These are phyloP conservation scores for Lepus townsendii DNA, from an alignment of 2,797 vertebrate genomes.

Conservation along the genomic window DNA sequence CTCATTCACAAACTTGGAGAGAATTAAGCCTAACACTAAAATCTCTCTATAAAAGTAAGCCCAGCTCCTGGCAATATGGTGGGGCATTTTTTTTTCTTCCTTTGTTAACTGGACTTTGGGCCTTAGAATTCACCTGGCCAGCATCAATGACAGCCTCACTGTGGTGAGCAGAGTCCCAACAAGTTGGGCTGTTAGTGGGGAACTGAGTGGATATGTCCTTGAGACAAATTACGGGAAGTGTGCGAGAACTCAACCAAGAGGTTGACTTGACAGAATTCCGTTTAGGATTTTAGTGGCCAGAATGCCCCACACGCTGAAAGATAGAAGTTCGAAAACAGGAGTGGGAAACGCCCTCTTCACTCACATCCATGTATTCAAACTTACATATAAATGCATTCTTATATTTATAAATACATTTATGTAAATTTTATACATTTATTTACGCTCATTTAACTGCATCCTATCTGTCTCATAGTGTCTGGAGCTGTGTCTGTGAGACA, in stretches of 20 bases:
- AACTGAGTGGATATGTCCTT: not conserved
- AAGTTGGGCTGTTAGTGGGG: not conserved
- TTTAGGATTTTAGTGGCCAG: constrained; percentile 45
- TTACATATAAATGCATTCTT: not conserved
- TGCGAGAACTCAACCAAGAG: not conserved
- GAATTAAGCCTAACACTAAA: constrained; percentile 25
- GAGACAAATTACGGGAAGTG: not conserved
- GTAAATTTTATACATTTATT: not conserved
- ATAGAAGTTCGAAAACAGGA: constrained; percentile 15
- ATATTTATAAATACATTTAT: not conserved
- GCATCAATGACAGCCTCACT: not conserved
- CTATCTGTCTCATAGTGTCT: not conserved
- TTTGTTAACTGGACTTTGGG: not conserved
- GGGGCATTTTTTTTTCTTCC: not conserved
- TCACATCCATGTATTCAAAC: not conserved
- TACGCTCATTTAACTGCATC: not conserved
- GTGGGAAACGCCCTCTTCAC: not conserved
- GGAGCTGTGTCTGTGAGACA: not conserved
- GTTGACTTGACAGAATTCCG: not conserved
- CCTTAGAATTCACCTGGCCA: not conserved
- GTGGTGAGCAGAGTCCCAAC: not conserved
- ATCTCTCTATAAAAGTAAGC: constrained; percentile 1
- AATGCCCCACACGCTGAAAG: not conserved
- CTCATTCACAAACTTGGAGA: not conserved
- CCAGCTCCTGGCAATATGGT: not conserved